A percentile compares a stretch with the other conserved stretches of the same genome.
Conservation (phyloP, 2,888 invertebrate species). For the Sylvicola cinctus region DNA sequence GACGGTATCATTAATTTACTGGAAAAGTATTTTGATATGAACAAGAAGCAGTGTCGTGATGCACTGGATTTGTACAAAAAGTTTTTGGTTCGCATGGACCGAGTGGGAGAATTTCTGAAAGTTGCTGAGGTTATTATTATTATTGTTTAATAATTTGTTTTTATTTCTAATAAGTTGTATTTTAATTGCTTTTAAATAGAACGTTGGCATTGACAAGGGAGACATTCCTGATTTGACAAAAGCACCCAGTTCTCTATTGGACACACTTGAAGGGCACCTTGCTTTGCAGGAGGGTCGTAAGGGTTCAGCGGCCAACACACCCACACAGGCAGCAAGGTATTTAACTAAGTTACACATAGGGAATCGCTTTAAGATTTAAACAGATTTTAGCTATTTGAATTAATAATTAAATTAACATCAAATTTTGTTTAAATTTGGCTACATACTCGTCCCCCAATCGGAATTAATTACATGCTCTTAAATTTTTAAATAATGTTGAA, state of each 20-base stretch:
- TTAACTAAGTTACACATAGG: conserved; percentile 1
- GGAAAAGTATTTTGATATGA: conserved; percentile 99
- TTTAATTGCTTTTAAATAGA: conserved; percentile 26
- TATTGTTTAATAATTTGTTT: not conserved
- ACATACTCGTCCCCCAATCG: too few relatives aligned
- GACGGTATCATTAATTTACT: conserved; percentile 97
- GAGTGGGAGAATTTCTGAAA: conserved; percentile 94
- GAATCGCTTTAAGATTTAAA: too few relatives aligned
- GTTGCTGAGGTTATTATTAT: conserved; percentile 50
- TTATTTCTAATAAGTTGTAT: conserved; percentile 1
- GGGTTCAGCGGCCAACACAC: conserved; percentile 66
- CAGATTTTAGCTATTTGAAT: too few relatives aligned
- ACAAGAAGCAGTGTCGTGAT: conserved; percentile 95
- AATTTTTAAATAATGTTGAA: too few relatives aligned
- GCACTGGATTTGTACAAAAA: conserved; percentile 97
- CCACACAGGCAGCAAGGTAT: conserved; percentile 67
- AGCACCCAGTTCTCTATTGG: conserved; percentile 90
- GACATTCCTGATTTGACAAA: conserved; percentile 97
- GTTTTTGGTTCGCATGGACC: conserved; percentile 95
- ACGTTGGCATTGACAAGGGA: conserved; percentile 94
- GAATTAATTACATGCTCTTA: too few relatives aligned
- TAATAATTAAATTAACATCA: too few relatives aligned
- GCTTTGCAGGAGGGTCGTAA: conserved; percentile 86
- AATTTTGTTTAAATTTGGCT: too few relatives aligned
- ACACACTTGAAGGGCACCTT: conserved; percentile 91